These are phyloP conservation scores for Lepisosteus osseus DNA, from an alignment of 2,113 vertebrate species.

Conservation along the genomic window DNA sequence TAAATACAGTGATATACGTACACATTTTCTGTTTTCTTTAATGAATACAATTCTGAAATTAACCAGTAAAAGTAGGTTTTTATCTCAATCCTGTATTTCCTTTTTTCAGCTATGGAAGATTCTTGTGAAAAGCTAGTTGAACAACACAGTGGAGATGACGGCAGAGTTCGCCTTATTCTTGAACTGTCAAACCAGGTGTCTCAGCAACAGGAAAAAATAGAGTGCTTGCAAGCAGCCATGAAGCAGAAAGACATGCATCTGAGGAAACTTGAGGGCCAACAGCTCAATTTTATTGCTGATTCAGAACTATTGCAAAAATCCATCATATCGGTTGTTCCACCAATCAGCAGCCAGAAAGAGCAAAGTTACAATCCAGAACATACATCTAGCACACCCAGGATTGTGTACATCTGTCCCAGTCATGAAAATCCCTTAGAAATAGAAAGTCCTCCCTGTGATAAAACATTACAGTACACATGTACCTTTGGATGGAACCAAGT, in stretches of 20 bases:
- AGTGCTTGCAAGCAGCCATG: not conserved
- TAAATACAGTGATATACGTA: too few species aligned
- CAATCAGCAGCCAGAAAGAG: not conserved
- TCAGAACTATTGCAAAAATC: not conserved
- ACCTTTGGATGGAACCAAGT: not conserved
- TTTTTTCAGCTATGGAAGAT: not conserved
- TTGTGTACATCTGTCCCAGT: not conserved
- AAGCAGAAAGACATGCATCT: not conserved
- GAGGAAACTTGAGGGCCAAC: not conserved
- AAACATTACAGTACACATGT: not conserved
- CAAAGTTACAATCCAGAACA: not conserved
- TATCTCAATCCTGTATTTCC: not conserved
- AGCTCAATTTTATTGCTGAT: not conserved
- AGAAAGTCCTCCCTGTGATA: not conserved
- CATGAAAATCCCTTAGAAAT: not conserved
- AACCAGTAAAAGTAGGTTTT: not conserved
- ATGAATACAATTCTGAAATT: too few species aligned
- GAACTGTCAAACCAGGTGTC: slow-evolving; percentile 7
- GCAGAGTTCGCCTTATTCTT: not conserved
- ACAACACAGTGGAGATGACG: not conserved
- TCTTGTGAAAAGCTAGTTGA: not conserved
- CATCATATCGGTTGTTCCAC: not conserved
- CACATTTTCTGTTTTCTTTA: too few species aligned
- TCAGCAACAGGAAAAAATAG: not conserved
- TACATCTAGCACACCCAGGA: not conserved